These are phyloP conservation scores for Onychostoma macrolepis DNA, from an alignment of 2,113 vertebrate species.

Conservation along the genomic window DNA sequence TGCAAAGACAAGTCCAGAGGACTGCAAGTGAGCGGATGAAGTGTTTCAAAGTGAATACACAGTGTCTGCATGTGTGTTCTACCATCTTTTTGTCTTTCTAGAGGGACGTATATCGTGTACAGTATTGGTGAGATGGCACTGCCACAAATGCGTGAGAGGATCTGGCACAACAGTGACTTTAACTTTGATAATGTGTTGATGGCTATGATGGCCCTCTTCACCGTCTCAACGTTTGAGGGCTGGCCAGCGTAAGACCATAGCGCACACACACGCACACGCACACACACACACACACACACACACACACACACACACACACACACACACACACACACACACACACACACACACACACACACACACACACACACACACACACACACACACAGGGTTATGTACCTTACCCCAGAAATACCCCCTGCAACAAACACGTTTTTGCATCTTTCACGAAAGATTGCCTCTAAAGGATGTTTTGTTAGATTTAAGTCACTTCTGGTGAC, in stretches of 20 bases:
- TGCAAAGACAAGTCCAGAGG: slow-evolving; percentile 90
- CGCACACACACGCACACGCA: slow-evolving; percentile 21
- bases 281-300: neutral
- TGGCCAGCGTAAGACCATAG: slow-evolving; percentile 90
- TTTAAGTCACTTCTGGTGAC: too few species aligned
- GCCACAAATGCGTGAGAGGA: slow-evolving; percentile 87
- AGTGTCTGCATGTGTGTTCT: neutral
- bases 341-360: neutral
- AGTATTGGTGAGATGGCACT: slow-evolving; percentile 90
- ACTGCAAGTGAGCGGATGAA: slow-evolving; percentile 89
- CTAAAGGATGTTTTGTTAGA: too few species aligned
- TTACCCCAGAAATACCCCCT: too few species aligned
- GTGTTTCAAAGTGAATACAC: neutral
- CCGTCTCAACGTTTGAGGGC: slow-evolving; percentile 97
- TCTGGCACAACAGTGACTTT: slow-evolving; percentile 97
- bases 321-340: neutral
- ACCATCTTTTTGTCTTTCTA: slow-evolving; percentile 28
- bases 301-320: slow-evolving; percentile 27
- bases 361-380: slow-evolving; percentile 9
- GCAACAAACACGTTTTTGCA: too few species aligned
- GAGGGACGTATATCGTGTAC: slow-evolving; percentile 94
- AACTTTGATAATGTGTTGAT: slow-evolving; percentile 98
- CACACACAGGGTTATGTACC: neutral
- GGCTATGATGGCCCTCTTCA: slow-evolving; percentile 99
- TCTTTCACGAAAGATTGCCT: too few species aligned